A percentile compares a stretch with the other conserved stretches of the same genome.
phyloP scores from a whole-genome alignment of 2,113 vertebrate species.

The Festucalex cinctus region DNA sequence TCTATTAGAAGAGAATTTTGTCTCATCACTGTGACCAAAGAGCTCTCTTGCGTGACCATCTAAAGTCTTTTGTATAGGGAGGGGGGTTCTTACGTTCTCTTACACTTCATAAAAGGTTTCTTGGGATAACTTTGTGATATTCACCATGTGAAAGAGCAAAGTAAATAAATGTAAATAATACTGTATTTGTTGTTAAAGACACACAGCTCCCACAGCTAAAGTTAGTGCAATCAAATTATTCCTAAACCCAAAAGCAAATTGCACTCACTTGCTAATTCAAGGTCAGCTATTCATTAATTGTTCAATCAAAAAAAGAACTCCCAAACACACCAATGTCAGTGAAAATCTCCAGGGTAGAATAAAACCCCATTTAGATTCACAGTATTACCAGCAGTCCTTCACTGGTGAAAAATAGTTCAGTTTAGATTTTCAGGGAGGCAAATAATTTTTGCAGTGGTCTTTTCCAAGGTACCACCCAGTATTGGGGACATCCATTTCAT shows the following conservation, averaged over 20 bases:
- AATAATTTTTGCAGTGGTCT: constrained; percentile 33
- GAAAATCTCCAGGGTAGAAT: constrained; percentile 16
- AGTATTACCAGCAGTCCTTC: constrained; percentile 18
- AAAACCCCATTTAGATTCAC: constrained; percentile 39
- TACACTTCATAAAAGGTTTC: neutral
- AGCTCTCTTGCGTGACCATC: neutral
- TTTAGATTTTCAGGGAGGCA: constrained; percentile 20
- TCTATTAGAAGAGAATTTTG: neutral
- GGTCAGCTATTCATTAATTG: constrained; percentile 45
- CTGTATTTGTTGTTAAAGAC: constrained; percentile 4
- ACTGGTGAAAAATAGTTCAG: constrained; percentile 21
- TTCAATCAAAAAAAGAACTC: constrained; percentile 44
- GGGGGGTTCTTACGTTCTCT: neutral
- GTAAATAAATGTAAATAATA: no score
- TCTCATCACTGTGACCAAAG: neutral
- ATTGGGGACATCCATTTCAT: constrained; percentile 42
- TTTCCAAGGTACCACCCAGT: constrained; percentile 27
- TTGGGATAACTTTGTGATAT: neutral
- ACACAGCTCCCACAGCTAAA: constrained; percentile 15
- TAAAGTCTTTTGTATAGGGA: neutral
- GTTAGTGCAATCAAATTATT: constrained; percentile 37
- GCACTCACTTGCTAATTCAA: constrained; percentile 47
- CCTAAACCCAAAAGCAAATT: constrained; percentile 44
- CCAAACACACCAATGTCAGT: constrained; percentile 7
- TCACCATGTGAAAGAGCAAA: neutral